phyloP scores from a whole-genome alignment of 2,888 invertebrate genomes.

The Neelides folsomi region DNA sequence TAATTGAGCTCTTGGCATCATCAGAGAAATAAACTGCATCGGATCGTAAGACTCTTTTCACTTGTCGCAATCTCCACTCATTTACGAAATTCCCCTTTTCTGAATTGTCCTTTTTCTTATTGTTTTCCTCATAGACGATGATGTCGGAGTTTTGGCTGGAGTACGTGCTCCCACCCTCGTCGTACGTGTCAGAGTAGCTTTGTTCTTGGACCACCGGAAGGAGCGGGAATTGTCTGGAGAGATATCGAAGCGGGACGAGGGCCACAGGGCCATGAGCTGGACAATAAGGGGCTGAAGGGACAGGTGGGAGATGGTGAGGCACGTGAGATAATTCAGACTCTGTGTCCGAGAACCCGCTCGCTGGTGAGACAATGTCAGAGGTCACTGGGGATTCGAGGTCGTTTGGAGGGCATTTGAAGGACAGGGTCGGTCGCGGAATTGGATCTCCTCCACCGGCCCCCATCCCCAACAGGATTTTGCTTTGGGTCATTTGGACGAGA shows the following conservation, averaged over 20 bases:
- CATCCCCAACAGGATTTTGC: too few relatives aligned
- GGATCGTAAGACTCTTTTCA: slow-evolving; percentile 23
- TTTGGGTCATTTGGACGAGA: too few relatives aligned
- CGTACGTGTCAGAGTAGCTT: slow-evolving; percentile 22
- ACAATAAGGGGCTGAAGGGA: slow-evolving; percentile 11
- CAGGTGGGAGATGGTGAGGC: background rate
- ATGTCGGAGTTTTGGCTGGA: slow-evolving; percentile 20
- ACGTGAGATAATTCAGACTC: slow-evolving; percentile 13
- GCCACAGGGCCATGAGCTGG: slow-evolving; percentile 26
- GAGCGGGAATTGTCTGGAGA: slow-evolving; percentile 24
- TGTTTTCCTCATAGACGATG: too few relatives aligned
- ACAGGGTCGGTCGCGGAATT: too few relatives aligned
- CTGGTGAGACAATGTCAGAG: slow-evolving; percentile 26
- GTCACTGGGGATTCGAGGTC: slow-evolving; percentile 19
- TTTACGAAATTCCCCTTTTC: slow-evolving; percentile 5
- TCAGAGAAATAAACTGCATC: slow-evolving; percentile 29
- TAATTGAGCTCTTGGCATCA: slow-evolving; percentile 24
- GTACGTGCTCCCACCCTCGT: slow-evolving; percentile 23
- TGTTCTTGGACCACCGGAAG: slow-evolving; percentile 28
- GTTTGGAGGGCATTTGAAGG: too few relatives aligned
- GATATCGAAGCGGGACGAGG: slow-evolving; percentile 17
- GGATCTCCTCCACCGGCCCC: too few relatives aligned
- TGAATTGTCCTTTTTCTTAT: too few relatives aligned
- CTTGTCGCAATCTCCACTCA: slow-evolving; percentile 24
- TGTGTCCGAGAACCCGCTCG: slow-evolving; percentile 25